Conservation (phyloP, 2,797 vertebrate genomes). For the Galago senegalensis region DNA sequence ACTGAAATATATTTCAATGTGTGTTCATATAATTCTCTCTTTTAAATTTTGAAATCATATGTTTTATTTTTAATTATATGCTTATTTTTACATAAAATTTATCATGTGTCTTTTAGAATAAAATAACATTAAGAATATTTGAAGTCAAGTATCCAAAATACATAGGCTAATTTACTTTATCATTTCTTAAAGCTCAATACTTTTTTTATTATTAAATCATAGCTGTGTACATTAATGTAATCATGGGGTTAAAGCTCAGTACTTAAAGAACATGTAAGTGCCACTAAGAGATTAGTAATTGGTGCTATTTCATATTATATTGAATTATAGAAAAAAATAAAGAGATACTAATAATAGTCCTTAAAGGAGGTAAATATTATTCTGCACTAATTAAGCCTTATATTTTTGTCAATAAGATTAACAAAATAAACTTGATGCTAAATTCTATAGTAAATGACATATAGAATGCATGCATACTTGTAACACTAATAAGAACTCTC, state of each 20-base stretch:
- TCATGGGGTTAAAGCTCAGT: background rate
- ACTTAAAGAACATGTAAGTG: background rate
- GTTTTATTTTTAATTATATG: background rate
- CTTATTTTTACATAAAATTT: background rate
- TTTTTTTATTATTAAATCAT: background rate
- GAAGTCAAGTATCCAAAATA: background rate
- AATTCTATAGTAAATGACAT: background rate
- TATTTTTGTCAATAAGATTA: background rate
- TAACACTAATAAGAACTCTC: background rate
- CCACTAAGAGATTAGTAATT: background rate
- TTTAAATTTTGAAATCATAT: constrained; percentile 20
- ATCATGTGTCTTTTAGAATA: background rate
- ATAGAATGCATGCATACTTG: background rate
- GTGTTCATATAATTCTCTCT: background rate
- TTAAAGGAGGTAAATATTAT: background rate
- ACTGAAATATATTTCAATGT: background rate
- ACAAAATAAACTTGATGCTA: background rate
- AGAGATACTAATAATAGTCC: background rate
- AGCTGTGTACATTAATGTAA: no score
- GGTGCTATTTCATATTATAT: background rate
- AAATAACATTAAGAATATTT: background rate
- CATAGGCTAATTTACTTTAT: background rate
- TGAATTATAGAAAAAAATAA: background rate
- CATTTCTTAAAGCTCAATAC: background rate
- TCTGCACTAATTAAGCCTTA: background rate